Base-by-base conservation (phyloP, 2,113 vertebrate genomes). In the Ornithorhynchus anatinus region DNA sequence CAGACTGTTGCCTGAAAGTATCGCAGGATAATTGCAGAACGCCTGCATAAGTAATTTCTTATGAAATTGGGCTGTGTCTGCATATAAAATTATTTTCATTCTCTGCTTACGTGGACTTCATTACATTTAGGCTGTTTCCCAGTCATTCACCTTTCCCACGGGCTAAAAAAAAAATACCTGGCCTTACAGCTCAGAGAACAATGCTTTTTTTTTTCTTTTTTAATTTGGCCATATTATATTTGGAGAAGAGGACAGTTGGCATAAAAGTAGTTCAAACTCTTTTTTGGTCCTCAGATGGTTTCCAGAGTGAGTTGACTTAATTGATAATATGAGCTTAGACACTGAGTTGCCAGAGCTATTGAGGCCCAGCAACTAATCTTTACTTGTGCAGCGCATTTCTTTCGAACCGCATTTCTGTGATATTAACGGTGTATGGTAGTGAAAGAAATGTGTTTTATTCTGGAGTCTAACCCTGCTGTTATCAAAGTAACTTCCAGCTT, bases 401-500 rank as follows among this genome's bases (percentile, higher is more conserved):
- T 90, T 91, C 75, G n/a, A 43, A 88, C 90, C 90, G 72, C 91
- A 81, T 92, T 91, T 90, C 90, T 89, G 89, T 88, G 91, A 94
- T 94, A 89, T 92, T 92, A 93, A 94, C 92, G 92, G 89, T 89
- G 92, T 91, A 92, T 91, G 86, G 83, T 92, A 86, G 86, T 90
- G 92, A 89, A 90, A 91, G 91, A 92, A 91, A 93, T 89, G 92
- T 83, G 91, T 91, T 94, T 95, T 94, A 95, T 94, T 95, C 93
- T 90, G 31, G 77, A 90, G 89, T 79, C 94, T 96, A 93, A 95
- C 95, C 92, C 95, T 88, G 94, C 93, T 94, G 94, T 96, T 96
- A 98, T 96, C 95, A 96, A 97, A 98, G 96, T 96, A 98, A 97
- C 96, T 97, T 97, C 94, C 94, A 98, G 94, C 96, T 95, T 96